Conservation (phyloP, 2,888 invertebrate genomes). For the Leptinotarsa haldemani region DNA sequence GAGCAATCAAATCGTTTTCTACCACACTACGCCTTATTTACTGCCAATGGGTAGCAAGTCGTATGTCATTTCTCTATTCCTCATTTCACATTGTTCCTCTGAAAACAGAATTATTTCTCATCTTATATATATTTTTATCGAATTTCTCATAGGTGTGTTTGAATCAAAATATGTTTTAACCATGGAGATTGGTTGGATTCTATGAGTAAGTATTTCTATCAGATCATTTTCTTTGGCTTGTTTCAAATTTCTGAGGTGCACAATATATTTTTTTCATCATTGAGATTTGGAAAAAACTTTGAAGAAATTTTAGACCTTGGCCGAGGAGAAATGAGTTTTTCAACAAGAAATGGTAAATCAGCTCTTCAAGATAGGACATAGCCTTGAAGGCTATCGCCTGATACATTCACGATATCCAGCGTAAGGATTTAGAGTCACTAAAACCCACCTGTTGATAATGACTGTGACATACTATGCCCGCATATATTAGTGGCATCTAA, state of each 20-base stretch:
- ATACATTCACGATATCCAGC: too few species aligned
- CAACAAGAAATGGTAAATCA: neutral
- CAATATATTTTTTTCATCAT: conserved; percentile 17
- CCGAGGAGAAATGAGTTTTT: neutral
- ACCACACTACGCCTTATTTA: conserved; percentile 45
- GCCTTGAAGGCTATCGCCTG: too few species aligned
- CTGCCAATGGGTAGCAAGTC: conserved; percentile 51
- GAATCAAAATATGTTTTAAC: conserved; percentile 47
- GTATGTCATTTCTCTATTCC: conserved; percentile 52
- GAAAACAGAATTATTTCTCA: conserved; percentile 61
- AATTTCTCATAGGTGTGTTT: too few species aligned
- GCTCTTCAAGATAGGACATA: neutral
- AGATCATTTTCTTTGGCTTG: conserved; percentile 22
- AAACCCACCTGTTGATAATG: too few species aligned
- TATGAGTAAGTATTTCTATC: conserved; percentile 16
- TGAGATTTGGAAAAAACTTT: conserved; percentile 21
- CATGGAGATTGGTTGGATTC: conserved; percentile 16
- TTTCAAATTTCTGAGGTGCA: neutral
- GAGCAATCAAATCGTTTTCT: conserved; percentile 48
- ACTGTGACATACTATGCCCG: too few species aligned
- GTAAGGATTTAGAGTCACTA: too few species aligned
- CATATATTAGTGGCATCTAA: too few species aligned
- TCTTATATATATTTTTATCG: conserved; percentile 62
- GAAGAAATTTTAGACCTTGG: neutral
- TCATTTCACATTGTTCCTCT: conserved; percentile 64